Conservation (phyloP, 1,140 invertebrate species). For the Plutomurus gul region DNA sequence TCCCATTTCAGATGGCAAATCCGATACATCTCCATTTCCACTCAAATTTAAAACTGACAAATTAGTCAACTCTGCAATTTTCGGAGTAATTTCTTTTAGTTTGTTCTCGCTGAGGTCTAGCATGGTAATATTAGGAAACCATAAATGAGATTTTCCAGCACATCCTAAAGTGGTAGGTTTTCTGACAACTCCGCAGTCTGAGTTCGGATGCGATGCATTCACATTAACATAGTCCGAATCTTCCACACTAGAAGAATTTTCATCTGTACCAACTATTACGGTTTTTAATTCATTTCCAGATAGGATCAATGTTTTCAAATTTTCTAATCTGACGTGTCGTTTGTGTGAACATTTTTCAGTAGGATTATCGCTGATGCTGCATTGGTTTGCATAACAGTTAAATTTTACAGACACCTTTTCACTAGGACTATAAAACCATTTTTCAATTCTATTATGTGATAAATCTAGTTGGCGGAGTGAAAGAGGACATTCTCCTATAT, state of each 20-base stretch:
- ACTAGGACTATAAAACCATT: slow-evolving; percentile 62
- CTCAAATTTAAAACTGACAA: slow-evolving; percentile 93
- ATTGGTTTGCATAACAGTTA: slow-evolving; percentile 32
- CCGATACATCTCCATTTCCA: slow-evolving; percentile 80
- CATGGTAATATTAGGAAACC: slow-evolving; percentile 91
- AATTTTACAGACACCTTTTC: slow-evolving; percentile 32
- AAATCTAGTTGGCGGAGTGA: slow-evolving; percentile 88
- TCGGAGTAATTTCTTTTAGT: slow-evolving; percentile 76
- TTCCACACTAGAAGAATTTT: neutral
- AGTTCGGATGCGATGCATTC: neutral
- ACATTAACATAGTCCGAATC: neutral
- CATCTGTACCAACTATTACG: slow-evolving; percentile 63
- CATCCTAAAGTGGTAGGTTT: neutral
- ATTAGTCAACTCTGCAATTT: slow-evolving; percentile 82
- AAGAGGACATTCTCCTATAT: slow-evolving; percentile 85
- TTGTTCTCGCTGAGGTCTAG: slow-evolving; percentile 91
- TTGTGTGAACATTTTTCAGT: slow-evolving; percentile 71
- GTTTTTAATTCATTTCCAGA: slow-evolving; percentile 81
- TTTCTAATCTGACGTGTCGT: slow-evolving; percentile 78
- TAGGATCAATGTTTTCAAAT: slow-evolving; percentile 78
- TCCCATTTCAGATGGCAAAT: slow-evolving; percentile 93
- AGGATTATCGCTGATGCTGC: neutral
- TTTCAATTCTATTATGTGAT: slow-evolving; percentile 87
- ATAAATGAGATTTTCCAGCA: slow-evolving; percentile 62
- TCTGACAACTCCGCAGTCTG: neutral